These are phyloP conservation scores for Microctenopoma stevenorrisi DNA, from an alignment of 2,797 vertebrate genomes.

Conservation along the genomic window DNA sequence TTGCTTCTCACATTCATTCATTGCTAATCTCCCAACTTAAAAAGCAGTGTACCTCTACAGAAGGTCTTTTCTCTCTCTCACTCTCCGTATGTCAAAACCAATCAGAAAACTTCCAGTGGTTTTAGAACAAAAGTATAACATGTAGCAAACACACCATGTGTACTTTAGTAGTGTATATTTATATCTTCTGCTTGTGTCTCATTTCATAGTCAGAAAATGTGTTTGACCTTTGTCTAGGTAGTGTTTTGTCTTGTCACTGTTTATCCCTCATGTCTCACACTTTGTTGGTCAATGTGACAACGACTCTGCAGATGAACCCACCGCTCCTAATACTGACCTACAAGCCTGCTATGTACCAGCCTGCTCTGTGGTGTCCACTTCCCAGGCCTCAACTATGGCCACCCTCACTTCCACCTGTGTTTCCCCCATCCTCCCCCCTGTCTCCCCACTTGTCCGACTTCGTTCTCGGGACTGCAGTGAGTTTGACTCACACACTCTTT, in stretches of 20 bases:
- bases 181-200: too few species aligned
- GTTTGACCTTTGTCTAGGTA: too few species aligned
- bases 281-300: constrained; percentile 42
- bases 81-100: too few species aligned
- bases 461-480: constrained; percentile 92
- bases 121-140: background rate
- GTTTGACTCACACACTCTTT: constrained; percentile 64
- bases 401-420: constrained; percentile 49
- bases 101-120: too few species aligned
- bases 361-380: constrained; percentile 87
- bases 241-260: constrained; percentile 20
- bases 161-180: background rate
- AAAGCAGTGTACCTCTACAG: too few species aligned
- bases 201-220: too few species aligned
- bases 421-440: constrained; percentile 79
- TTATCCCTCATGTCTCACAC: constrained; percentile 28
- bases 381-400: constrained; percentile 47
- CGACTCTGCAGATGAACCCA: constrained; percentile 86
- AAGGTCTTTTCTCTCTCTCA: too few species aligned
- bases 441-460: constrained; percentile 85
- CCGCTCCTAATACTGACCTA: constrained; percentile 89
- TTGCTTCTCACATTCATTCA: too few species aligned
- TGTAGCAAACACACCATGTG: background rate
- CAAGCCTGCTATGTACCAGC: constrained; percentile 89
- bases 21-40: too few species aligned